These are phyloP conservation scores for Pagrus major DNA, from an alignment of 2,113 vertebrate genomes.

Conservation along the genomic window DNA sequence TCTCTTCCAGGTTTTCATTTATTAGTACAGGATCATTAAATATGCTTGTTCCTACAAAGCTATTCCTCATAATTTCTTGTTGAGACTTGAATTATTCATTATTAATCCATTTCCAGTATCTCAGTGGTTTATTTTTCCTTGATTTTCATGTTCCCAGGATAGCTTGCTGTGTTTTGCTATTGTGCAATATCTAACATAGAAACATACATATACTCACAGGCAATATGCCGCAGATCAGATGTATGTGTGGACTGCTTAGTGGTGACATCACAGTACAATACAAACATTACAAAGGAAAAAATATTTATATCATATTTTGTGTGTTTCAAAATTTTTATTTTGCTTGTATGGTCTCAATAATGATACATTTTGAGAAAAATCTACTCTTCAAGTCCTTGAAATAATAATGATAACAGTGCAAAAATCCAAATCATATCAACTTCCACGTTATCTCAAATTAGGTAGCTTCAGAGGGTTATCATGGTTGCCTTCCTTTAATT, in stretches of 20 bases:
- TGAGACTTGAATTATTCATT: background rate
- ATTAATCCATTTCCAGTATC: no score
- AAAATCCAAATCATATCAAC: background rate
- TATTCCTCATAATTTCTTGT: background rate
- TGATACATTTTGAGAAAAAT: background rate
- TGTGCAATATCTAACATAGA: background rate
- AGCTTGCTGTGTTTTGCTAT: background rate
- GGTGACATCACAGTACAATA: background rate
- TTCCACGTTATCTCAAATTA: background rate
- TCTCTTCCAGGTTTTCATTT: constrained; percentile 2
- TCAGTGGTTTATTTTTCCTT: background rate
- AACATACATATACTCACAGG: background rate
- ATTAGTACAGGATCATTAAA: background rate
- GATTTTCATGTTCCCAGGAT: background rate
- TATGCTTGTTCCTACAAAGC: background rate
- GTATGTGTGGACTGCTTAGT: background rate
- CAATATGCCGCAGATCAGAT: background rate
- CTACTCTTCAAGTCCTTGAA: background rate
- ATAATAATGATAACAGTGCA: background rate
- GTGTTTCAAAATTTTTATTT: background rate
- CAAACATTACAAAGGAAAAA: no score
- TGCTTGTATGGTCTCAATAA: background rate
- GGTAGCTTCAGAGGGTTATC: background rate
- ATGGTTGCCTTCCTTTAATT: background rate
- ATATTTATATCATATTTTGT: background rate